A percentile compares a stretch with the other conserved stretches of the same genome.
Conservation (phyloP, 1,140 invertebrate species). For the Macrosteles quadrilineatus region DNA sequence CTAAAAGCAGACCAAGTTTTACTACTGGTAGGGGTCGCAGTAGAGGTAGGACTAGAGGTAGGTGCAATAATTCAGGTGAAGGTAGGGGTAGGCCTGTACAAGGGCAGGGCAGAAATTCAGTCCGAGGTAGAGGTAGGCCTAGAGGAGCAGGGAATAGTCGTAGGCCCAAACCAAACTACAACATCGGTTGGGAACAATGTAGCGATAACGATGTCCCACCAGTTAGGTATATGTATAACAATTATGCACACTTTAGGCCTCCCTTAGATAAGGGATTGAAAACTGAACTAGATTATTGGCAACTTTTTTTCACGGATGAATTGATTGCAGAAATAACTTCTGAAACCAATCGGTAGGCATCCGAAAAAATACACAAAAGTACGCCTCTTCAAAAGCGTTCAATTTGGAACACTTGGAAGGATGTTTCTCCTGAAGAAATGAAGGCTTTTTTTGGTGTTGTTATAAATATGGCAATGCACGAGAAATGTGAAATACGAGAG, state of each 20-base stretch:
- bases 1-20: too few species aligned
- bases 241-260: slow-evolving; percentile 15
- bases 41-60: too few species aligned
- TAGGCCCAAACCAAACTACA: neutral
- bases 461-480: slow-evolving; percentile 25
- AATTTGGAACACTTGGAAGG: slow-evolving; percentile 7
- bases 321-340: neutral
- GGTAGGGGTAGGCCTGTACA: too few species aligned
- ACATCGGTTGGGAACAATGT: neutral
- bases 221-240: neutral
- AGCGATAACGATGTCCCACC: neutral
- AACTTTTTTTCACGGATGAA: slow-evolving; percentile 23
- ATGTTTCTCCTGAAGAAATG: neutral
- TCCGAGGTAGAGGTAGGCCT: slow-evolving; percentile 8
- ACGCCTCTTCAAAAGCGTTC: slow-evolving; percentile 6
- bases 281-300: slow-evolving; percentile 19
- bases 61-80: too few species aligned
- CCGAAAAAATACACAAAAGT: slow-evolving; percentile 5
- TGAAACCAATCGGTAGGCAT: slow-evolving; percentile 13
- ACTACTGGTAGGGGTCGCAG: too few species aligned
- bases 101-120: too few species aligned
- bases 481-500: slow-evolving; percentile 8
- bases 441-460: slow-evolving; percentile 27
- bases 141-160: neutral
- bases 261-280: neutral